phyloP scores from a whole-genome alignment of 2,113 vertebrate genomes.

The Tyrannus savana region DNA sequence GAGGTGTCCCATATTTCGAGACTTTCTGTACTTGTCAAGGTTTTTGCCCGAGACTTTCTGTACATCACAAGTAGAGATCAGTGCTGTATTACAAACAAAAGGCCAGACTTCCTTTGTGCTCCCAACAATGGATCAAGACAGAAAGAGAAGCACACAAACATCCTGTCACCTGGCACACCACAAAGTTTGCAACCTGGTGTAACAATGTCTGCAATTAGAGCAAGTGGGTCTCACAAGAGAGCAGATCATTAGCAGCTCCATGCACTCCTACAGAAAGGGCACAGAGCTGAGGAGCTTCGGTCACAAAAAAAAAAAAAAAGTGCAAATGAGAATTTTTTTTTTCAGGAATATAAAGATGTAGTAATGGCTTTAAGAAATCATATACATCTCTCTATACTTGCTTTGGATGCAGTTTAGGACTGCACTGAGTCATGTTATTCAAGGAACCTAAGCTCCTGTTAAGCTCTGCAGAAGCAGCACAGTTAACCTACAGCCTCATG shows the following conservation, averaged over 20 bases:
- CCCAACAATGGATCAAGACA: neutral
- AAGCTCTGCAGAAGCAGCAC: neutral
- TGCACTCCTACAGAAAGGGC: neutral
- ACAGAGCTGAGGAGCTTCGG: neutral
- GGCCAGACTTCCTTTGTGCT: constrained; percentile 6
- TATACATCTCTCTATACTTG: neutral
- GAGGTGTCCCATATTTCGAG: neutral
- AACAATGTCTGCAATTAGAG: neutral
- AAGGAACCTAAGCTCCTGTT: neutral
- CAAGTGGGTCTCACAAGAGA: neutral
- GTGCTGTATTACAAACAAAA: neutral
- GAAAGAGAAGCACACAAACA: neutral
- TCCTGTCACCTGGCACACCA: fast-evolving
- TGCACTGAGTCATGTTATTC: neutral
- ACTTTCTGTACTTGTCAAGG: neutral
- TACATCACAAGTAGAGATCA: neutral
- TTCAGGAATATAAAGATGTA: neutral
- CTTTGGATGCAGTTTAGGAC: neutral
- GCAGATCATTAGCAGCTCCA: neutral
- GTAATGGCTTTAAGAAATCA: neutral
- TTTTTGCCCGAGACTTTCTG: neutral
- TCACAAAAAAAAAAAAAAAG: too few relatives aligned
- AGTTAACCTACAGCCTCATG: neutral
- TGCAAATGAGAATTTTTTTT: neutral
- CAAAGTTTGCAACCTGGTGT: neutral